phyloP scores from a whole-genome alignment of 2,797 vertebrate species.

The Crenichthys baileyi region DNA sequence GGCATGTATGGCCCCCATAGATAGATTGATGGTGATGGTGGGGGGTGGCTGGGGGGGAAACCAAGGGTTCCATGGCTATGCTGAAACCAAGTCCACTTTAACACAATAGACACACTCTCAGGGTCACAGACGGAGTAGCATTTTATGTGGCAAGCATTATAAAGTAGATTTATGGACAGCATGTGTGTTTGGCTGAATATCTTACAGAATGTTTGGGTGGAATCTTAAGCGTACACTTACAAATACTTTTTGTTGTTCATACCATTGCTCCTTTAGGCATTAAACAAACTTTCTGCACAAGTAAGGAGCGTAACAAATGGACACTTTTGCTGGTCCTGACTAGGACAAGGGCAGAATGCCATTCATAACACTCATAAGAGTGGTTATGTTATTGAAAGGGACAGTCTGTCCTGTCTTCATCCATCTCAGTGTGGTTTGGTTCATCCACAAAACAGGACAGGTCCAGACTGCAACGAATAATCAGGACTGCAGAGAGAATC shows the following conservation, averaged over 20 bases:
- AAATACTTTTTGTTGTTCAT: slow-evolving; percentile 58
- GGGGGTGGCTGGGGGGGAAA: not conserved
- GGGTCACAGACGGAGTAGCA: slow-evolving; percentile 77
- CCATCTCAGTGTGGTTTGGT: too few relatives aligned
- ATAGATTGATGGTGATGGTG: slow-evolving; percentile 70
- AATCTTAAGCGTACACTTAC: slow-evolving; percentile 71
- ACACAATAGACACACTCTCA: slow-evolving; percentile 72
- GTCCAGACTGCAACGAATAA: too few relatives aligned
- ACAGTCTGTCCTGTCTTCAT: too few relatives aligned
- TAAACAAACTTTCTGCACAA: slow-evolving; percentile 78
- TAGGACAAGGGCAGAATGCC: not conserved
- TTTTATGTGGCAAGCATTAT: slow-evolving; percentile 85
- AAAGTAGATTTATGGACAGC: slow-evolving; percentile 82
- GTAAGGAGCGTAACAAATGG: slow-evolving; percentile 70
- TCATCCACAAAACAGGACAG: too few relatives aligned
- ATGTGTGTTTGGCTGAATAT: slow-evolving; percentile 76
- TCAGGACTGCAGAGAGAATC: too few relatives aligned
- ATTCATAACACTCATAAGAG: not conserved
- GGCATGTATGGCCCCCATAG: slow-evolving; percentile 73
- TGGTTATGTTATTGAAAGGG: not conserved
- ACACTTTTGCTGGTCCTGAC: slow-evolving; percentile 32
- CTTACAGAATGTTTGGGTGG: slow-evolving; percentile 74
- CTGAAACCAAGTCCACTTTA: slow-evolving; percentile 66
- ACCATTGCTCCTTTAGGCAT: slow-evolving; percentile 48
- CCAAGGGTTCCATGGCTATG: slow-evolving; percentile 45